Evolutionary conservation across 2,888 invertebrate species (phyloP), one percentile per base, ranked within the genome.

Genomic region (Andrena trimmerana): DNA sequence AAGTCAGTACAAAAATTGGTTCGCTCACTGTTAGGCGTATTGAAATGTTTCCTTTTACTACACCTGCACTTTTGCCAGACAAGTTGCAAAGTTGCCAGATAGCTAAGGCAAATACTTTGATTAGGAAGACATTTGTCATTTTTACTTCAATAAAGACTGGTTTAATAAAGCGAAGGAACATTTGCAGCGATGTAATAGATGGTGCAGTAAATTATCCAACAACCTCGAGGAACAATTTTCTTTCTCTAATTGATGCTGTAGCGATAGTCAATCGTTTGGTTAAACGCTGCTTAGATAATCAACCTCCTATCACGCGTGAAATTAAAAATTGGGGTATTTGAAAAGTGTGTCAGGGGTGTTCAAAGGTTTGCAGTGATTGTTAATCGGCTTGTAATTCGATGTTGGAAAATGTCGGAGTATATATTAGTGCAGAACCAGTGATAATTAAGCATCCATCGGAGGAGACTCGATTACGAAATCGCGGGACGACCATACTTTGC

Each of bases 381-480:
- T 7, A 13, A 60, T 29, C 62, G 13, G 8, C 27, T 60, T 66
- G 31, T 27, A 66, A 78, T 33, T 65, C 50, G 33, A 13, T 27
- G 16, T 7, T 33, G 2, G 62, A 57, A 63, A 78, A 57, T 63
- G 57, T 72, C 62, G 24, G 54, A n/a, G 48, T 50, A 24, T n/a
- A 50, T 24, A 3, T 48, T 48, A 42, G 57, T 36, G 50, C 31
- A 50, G 62, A 67, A 67, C 50, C 27, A 16, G 36, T 52, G 4
- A 20, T 75, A 81, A 82, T 81, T 75, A 75, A 81, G 2, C 60
- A 24, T 3, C 5, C 2, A 10, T 2, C 16, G 16, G 20, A 36
- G 78, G 79, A 75, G 83, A 69, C 20, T 67, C 52, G 60, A 20
- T 84, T 79, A 31, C 54, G 76, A 42, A 84, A 84, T 52, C 31